Percentiles rank a stretch among this genome's conserved stretches.
Conservation (phyloP, 1,140 invertebrate genomes). For the Leptestheria dahalacensis region DNA sequence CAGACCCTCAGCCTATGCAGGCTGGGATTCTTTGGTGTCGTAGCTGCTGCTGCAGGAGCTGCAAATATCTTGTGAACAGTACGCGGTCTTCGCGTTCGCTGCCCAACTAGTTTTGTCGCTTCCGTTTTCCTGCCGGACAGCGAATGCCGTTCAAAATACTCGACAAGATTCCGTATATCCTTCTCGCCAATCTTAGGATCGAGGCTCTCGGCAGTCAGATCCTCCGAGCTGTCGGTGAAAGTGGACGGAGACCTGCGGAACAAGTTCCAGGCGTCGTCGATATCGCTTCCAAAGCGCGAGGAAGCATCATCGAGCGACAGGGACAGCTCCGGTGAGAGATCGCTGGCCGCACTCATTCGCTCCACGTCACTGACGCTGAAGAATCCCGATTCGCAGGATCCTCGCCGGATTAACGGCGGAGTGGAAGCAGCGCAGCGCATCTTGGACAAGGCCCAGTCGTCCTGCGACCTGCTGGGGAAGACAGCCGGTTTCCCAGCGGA, state of each 20-base stretch:
- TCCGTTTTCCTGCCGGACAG: not conserved
- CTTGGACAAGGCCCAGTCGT: conserved; percentile 15
- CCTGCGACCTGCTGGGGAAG: conserved; percentile 14
- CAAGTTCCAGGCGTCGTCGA: conserved; percentile 33
- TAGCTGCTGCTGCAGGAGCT: not conserved
- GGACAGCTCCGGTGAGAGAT: conserved; percentile 24
- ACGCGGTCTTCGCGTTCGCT: not conserved
- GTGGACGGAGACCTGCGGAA: conserved; percentile 58
- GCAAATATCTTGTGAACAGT: not conserved
- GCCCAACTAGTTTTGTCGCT: conserved; percentile 5
- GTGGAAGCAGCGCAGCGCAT: conserved; percentile 18
- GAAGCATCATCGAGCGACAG: conserved; percentile 21
- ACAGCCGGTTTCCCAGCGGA: not conserved
- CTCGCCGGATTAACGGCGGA: conserved; percentile 43
- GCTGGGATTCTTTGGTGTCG: conserved; percentile 7
- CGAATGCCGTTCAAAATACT: conserved; percentile 64
- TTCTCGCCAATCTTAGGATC: conserved; percentile 38
- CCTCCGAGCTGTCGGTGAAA: conserved; percentile 71
- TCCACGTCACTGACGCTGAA: conserved; percentile 65
- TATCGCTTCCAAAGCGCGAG: conserved; percentile 32
- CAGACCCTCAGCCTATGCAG: conserved; percentile 49
- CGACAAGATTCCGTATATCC: conserved; percentile 67
- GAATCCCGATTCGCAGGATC: conserved; percentile 77
- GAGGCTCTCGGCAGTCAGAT: conserved; percentile 55
- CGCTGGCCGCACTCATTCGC: conserved; percentile 27